A percentile compares a stretch with the other conserved stretches of the same genome.
phyloP scores from a whole-genome alignment of 2,888 invertebrate species.

The Ophonus ardosiacus region DNA sequence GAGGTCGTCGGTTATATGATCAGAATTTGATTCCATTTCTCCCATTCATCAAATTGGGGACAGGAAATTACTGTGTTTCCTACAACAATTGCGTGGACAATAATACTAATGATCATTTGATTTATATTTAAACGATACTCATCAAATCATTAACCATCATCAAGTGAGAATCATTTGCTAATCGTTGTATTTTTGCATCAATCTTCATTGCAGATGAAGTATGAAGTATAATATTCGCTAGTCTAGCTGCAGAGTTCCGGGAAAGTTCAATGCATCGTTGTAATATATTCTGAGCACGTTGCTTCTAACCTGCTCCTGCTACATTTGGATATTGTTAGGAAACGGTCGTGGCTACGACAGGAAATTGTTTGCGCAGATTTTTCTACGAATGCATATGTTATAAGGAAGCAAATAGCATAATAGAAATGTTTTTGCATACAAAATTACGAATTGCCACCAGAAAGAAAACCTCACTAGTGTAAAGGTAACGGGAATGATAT shows the following conservation, averaged over 20 bases:
- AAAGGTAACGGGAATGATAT: too few species aligned
- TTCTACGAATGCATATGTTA: neutral
- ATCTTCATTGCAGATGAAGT: neutral
- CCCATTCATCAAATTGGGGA: neutral
- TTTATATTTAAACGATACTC: slow-evolving; percentile 41
- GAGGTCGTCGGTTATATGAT: neutral
- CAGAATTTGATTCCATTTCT: neutral
- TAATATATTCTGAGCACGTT: neutral
- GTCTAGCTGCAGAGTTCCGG: neutral
- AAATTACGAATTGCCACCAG: neutral
- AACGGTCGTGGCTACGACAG: neutral
- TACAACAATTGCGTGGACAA: neutral
- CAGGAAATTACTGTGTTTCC: neutral
- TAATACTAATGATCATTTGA: slow-evolving; percentile 3
- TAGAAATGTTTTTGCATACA: neutral
- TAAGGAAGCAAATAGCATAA: neutral
- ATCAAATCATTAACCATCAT: neutral
- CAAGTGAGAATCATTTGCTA: neutral
- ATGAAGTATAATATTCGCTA: neutral
- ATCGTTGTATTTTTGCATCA: neutral
- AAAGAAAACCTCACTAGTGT: too few species aligned
- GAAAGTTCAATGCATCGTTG: neutral
- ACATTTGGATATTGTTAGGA: neutral
- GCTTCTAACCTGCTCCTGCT: neutral
- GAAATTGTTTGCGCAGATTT: neutral